A percentile compares a stretch with the other conserved stretches of the same genome.
phyloP scores from a whole-genome alignment of 2,888 invertebrate species.

The Bruchidius siliquastri region DNA sequence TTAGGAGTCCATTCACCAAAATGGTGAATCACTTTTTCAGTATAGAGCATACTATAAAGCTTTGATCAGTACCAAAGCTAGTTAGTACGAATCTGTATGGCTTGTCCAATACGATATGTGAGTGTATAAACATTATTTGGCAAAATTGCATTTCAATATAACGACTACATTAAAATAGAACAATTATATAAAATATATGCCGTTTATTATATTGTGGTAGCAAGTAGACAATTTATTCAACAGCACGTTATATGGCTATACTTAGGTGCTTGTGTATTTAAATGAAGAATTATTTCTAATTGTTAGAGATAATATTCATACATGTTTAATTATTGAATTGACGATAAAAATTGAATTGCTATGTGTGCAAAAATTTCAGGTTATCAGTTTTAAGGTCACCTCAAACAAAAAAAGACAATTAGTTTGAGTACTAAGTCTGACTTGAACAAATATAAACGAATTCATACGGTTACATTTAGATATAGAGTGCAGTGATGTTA shows the following conservation, averaged over 20 bases:
- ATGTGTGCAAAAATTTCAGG: neutral
- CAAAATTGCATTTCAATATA: no score
- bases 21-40: neutral
- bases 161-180: no score
- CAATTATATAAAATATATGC: no score
- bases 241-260: neutral
- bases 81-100: neutral
- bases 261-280: neutral
- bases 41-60: neutral
- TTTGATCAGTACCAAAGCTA: neutral
- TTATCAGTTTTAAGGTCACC: neutral
- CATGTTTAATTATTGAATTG: neutral
- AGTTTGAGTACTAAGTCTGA: no score
- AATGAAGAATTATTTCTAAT: neutral
- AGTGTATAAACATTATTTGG: neutral
- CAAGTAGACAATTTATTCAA: no score
- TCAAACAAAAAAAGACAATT: neutral
- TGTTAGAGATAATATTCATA: no score
- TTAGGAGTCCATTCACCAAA: neutral
- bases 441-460: no score
- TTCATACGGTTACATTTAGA: no score
- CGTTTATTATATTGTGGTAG: no score
- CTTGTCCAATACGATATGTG: neutral
- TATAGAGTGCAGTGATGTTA: no score
- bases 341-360: neutral